A percentile compares a stretch with the other conserved stretches of the same genome.
phyloP scores from a whole-genome alignment of 2,797 vertebrate species.

The Acipenser transmontanus region DNA sequence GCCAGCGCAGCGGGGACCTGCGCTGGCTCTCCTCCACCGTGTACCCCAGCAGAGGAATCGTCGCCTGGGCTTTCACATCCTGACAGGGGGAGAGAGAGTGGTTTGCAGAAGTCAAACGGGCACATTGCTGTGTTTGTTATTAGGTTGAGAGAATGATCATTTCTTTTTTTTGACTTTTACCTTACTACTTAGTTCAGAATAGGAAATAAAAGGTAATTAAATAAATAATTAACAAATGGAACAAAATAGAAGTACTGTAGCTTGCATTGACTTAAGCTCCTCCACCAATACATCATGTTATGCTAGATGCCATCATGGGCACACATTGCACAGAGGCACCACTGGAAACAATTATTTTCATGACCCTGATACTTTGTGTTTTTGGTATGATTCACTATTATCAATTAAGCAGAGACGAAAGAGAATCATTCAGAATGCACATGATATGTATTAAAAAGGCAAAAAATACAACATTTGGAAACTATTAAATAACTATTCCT shows the following conservation, averaged over 20 bases:
- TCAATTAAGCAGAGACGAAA: neutral
- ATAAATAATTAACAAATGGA: neutral
- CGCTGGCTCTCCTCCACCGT: conserved; percentile 69
- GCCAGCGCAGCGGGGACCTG: too few species aligned
- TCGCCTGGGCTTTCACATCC: conserved; percentile 92
- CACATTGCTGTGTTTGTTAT: neutral
- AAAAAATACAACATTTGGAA: too few species aligned
- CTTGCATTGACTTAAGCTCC: too few species aligned
- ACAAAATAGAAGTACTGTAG: too few species aligned
- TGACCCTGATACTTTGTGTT: too few species aligned
- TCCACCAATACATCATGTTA: too few species aligned
- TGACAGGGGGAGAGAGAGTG: conserved; percentile 34
- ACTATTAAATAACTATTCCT: too few species aligned
- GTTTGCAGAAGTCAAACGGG: neutral
- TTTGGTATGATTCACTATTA: too few species aligned
- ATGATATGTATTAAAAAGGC: neutral
- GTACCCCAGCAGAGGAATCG: conserved; percentile 92
- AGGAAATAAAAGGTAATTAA: neutral
- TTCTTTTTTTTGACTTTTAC: neutral
- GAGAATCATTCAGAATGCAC: neutral
- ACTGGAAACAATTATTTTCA: too few species aligned
- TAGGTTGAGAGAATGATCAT: too few species aligned
- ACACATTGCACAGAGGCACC: too few species aligned
- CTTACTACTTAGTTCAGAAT: neutral
- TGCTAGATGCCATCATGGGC: too few species aligned